These are phyloP conservation scores for Geococcyx californianus DNA, from an alignment of 2,113 vertebrate genomes.

Conservation along the genomic window DNA sequence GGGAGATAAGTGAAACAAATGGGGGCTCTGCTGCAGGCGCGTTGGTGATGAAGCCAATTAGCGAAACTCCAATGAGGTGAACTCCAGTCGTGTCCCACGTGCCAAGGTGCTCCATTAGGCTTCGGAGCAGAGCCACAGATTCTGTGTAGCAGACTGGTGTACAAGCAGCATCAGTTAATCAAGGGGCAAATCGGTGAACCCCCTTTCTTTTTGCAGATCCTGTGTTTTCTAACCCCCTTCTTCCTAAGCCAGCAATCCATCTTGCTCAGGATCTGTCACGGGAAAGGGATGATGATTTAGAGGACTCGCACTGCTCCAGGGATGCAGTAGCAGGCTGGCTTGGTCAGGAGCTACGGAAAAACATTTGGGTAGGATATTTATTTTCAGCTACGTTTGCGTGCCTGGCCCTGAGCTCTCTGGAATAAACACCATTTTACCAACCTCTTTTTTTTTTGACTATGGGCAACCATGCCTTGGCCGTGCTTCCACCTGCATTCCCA, in stretches of 20 bases:
- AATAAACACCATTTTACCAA: neutral
- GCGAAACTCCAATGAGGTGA: neutral
- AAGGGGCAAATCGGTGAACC: neutral
- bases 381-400: neutral
- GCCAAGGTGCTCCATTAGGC: neutral
- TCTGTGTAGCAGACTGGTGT: neutral
- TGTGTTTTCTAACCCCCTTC: neutral
- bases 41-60: neutral
- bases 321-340: neutral
- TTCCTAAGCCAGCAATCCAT: neutral
- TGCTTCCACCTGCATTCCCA: neutral
- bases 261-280: neutral
- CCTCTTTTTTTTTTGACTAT: neutral
- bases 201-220: neutral
- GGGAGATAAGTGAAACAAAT: neutral
- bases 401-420: neutral
- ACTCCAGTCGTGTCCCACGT: accelerated
- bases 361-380: neutral
- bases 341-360: neutral
- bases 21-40: neutral
- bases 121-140: accelerated
- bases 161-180: neutral
- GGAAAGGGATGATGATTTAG: neutral
- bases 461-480: neutral
- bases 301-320: neutral